Percentiles rank a stretch among this genome's conserved stretches.
Evolutionary conservation across 1,140 invertebrate species (phyloP).

Genomic region (Hyles vespertilio): DNA sequence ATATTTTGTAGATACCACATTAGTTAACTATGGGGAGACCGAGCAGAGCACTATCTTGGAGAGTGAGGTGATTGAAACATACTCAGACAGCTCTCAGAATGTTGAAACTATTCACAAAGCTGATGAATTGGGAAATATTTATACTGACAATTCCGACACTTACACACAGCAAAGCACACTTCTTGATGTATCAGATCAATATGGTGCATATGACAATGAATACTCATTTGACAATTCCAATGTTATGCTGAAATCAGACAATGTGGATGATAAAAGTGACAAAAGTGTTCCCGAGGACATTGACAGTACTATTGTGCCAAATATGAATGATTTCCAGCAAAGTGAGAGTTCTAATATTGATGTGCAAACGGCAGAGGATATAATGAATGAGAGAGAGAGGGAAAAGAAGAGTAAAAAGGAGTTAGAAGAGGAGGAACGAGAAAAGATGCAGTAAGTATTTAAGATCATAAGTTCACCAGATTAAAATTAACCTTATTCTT

Average conservation of each 20-base stretch:
- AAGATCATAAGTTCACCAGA: too few relatives aligned
- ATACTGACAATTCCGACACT: slow-evolving; percentile 51
- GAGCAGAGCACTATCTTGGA: slow-evolving; percentile 38
- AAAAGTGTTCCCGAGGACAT: slow-evolving; percentile 27
- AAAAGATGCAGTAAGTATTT: slow-evolving; percentile 90
- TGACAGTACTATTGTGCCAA: slow-evolving; percentile 40
- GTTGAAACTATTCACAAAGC: slow-evolving; percentile 46
- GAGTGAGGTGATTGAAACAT: slow-evolving; percentile 46
- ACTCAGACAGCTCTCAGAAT: slow-evolving; percentile 43
- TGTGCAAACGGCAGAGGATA: slow-evolving; percentile 58
- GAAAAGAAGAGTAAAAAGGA: slow-evolving; percentile 87
- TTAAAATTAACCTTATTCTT: too few relatives aligned
- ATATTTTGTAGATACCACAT: slow-evolving; percentile 52
- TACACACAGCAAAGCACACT: slow-evolving; percentile 48
- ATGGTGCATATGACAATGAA: slow-evolving; percentile 60
- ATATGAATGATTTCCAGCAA: slow-evolving; percentile 53
- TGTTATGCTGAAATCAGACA: slow-evolving; percentile 23
- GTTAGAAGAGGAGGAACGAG: slow-evolving; percentile 91
- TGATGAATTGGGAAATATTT: slow-evolving; percentile 59
- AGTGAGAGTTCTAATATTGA: slow-evolving; percentile 37
- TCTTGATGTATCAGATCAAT: slow-evolving; percentile 48
- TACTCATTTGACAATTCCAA: slow-evolving; percentile 53
- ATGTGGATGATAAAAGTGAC: slow-evolving; percentile 29
- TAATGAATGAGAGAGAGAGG: slow-evolving; percentile 77
- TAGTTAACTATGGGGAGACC: slow-evolving; percentile 64